A percentile compares a stretch with the other conserved stretches of the same genome.
Evolutionary conservation across 2,797 vertebrate species (phyloP).

Genomic region (Caiman crocodilus): DNA sequence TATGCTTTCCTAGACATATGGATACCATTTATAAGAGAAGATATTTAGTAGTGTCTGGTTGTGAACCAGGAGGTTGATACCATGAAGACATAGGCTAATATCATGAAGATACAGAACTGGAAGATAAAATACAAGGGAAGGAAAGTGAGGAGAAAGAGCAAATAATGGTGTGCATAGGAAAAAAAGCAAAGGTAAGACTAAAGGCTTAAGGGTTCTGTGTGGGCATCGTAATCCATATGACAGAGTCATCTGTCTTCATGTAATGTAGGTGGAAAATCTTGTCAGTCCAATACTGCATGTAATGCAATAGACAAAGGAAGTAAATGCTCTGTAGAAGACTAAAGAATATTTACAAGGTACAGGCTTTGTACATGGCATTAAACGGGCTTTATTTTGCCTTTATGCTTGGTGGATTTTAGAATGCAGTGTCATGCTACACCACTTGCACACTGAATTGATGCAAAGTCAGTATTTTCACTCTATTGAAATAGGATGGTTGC

Average conservation of each 20-base stretch:
- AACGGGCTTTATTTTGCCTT: not conserved
- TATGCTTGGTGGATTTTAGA: not conserved
- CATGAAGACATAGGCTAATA: not conserved
- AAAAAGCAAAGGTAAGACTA: not conserved
- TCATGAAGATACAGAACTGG: not conserved
- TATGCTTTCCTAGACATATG: not conserved
- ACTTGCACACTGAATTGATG: not conserved
- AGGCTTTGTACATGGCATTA: accelerated
- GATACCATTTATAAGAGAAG: not conserved
- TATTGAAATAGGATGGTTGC: not conserved
- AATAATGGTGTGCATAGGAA: not conserved
- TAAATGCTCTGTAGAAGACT: not conserved
- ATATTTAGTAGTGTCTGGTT: not conserved
- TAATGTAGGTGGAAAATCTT: not conserved
- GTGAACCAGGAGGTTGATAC: not conserved
- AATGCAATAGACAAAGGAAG: not conserved
- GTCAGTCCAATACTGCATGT: not conserved
- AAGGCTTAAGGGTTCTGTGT: accelerated
- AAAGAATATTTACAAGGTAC: not conserved
- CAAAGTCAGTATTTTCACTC: not conserved
- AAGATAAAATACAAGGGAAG: not conserved
- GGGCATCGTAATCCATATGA: not conserved
- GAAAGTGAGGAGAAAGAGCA: not conserved
- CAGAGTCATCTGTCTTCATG: not conserved
- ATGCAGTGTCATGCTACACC: not conserved